Conservation (phyloP, 2,797 vertebrate genomes). For the Rhynchotus rufescens region DNA sequence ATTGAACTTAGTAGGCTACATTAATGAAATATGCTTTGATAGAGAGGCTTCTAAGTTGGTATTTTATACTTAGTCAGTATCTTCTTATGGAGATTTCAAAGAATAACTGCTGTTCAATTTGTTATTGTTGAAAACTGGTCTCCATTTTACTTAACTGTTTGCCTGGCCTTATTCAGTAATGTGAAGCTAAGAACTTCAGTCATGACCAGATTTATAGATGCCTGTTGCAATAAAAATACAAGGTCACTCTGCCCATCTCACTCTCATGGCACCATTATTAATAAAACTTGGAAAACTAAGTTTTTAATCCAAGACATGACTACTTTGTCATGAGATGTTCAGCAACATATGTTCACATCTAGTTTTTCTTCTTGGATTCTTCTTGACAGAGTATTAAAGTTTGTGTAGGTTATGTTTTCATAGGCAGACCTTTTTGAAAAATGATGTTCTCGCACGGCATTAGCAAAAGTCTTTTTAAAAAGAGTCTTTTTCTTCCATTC, state of each 20-base stretch:
- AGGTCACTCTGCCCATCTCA: not conserved
- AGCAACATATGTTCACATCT: not conserved
- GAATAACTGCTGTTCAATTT: not conserved
- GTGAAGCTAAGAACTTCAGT: not conserved
- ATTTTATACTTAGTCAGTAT: not conserved
- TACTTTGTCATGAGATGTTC: not conserved
- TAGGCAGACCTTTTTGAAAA: not conserved
- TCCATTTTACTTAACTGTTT: not conserved
- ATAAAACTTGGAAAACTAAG: not conserved
- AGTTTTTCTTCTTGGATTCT: not conserved
- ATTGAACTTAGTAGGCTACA: not conserved
- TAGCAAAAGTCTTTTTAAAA: not conserved
- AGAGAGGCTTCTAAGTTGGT: not conserved
- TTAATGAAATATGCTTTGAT: not conserved
- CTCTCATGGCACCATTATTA: not conserved
- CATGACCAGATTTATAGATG: not conserved
- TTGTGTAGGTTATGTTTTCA: not conserved
- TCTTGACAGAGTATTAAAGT: not conserved
- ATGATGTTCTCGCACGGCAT: not conserved
- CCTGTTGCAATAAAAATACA: not conserved
- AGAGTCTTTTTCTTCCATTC: not conserved
- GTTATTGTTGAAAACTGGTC: not conserved
- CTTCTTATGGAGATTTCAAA: not conserved
- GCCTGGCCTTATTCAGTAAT: not conserved
- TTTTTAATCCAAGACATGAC: not conserved